phyloP scores from a whole-genome alignment of 2,797 vertebrate species.

The Thunnus albacares region DNA sequence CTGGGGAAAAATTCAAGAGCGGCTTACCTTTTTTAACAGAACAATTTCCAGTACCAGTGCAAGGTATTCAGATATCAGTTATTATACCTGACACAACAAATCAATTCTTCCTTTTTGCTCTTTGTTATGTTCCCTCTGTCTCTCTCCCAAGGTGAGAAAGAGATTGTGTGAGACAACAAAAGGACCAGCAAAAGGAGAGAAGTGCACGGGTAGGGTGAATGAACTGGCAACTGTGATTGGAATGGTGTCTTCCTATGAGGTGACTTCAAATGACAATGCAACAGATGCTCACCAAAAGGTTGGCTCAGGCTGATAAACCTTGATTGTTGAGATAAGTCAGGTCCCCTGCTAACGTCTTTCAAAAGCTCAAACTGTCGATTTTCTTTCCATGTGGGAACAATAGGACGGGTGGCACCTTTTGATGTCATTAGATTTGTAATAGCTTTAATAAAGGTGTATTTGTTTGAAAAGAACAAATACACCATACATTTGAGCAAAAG shows the following conservation, averaged over 20 bases:
- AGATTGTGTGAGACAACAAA: slow-evolving; percentile 81
- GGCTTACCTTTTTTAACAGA: slow-evolving; percentile 69
- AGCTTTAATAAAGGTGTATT: slow-evolving; percentile 31
- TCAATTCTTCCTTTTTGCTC: slow-evolving; percentile 72
- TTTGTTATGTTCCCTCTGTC: slow-evolving; percentile 63
- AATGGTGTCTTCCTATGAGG: slow-evolving; percentile 72
- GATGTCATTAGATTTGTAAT: slow-evolving; percentile 25
- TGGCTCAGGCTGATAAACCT: slow-evolving; percentile 60
- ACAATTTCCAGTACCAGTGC: slow-evolving; percentile 69
- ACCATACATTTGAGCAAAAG: not conserved
- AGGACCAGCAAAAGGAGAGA: slow-evolving; percentile 64
- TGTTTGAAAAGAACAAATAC: not conserved
- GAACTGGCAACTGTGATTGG: slow-evolving; percentile 67
- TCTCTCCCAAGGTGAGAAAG: slow-evolving; percentile 71
- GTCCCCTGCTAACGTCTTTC: slow-evolving; percentile 32
- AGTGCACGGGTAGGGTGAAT: slow-evolving; percentile 53
- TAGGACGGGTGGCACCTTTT: slow-evolving; percentile 12
- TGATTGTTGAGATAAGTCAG: slow-evolving; percentile 68
- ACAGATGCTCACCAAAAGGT: slow-evolving; percentile 71
- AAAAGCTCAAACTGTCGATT: slow-evolving; percentile 13
- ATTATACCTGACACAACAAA: slow-evolving; percentile 83
- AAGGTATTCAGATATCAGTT: slow-evolving; percentile 81
- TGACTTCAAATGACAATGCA: slow-evolving; percentile 79
- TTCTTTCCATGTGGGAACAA: slow-evolving; percentile 44
- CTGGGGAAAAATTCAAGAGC: slow-evolving; percentile 66